A percentile compares a stretch with the other conserved stretches of the same genome.
Conservation (phyloP, 2,797 vertebrate species). For the Danio tinwini region DNA sequence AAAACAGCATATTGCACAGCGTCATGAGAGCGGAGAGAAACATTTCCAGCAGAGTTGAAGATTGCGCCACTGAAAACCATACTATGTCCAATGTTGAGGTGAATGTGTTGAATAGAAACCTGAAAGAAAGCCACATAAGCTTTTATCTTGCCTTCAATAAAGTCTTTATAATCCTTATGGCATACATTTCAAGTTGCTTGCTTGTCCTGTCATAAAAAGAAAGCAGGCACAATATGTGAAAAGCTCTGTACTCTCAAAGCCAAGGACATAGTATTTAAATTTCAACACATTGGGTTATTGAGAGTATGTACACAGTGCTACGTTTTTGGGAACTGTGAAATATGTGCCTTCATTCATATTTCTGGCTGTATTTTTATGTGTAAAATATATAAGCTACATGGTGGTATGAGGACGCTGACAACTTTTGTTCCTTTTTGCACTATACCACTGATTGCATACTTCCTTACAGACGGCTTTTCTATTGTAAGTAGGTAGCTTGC, state of each 20-base stretch:
- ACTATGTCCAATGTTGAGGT: constrained; percentile 4
- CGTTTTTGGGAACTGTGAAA: too few relatives aligned
- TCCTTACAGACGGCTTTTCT: too few relatives aligned
- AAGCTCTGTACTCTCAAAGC: background rate
- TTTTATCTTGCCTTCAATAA: constrained; percentile 24
- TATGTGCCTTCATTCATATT: too few relatives aligned
- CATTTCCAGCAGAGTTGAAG: constrained; percentile 3
- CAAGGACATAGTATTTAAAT: background rate
- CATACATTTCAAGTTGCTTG: constrained; percentile 30
- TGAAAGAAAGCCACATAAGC: constrained; percentile 5
- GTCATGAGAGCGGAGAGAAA: constrained; percentile 9
- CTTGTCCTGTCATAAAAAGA: constrained; percentile 2
- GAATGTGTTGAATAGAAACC: constrained; percentile 14
- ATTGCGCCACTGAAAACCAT: constrained; percentile 11
- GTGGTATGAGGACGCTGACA: too few relatives aligned
- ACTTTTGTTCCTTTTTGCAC: too few relatives aligned
- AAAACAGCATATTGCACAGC: constrained; percentile 14
- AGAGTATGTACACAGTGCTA: too few relatives aligned
- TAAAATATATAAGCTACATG: too few relatives aligned
- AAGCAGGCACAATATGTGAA: background rate
- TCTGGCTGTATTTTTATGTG: too few relatives aligned
- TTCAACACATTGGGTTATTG: too few relatives aligned
- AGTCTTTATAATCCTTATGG: background rate
- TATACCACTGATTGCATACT: too few relatives aligned
- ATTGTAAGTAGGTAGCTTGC: too few relatives aligned